Base-by-base conservation (phyloP, 2,888 invertebrate species). In the Nemotelus nigrinus region DNA sequence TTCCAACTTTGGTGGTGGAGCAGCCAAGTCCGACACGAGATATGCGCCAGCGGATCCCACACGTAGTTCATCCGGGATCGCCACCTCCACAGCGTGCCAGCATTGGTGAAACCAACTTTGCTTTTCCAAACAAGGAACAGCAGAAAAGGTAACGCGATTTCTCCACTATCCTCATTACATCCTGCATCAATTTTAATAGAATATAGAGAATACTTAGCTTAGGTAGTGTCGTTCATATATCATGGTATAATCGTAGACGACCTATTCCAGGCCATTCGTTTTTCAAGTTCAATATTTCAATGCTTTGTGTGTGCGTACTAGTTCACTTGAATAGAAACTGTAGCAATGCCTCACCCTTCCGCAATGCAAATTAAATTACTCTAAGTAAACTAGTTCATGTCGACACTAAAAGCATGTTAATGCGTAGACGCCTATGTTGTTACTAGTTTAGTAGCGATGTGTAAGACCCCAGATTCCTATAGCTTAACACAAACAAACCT, bases 11-110 rank as follows among this genome's bases (percentile, higher is more conserved):
- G 44, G 91, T 89, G 1, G 89, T 93, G 77, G 91, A 93, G 86
- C 89, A 92, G 67, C 91, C 93, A 0, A 93, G 93, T 2, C 93
- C 93, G 25, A 92, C 92, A 1, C 83, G 45, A 2, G 89, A 90
- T 4, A 92, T 92, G 1, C 82, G 6, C 3, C 89, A 90, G 4
- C 85, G 85, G 50, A 82, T 86, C 41, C 88, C 89, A 3, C 84
- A 87, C 71, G 83, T 87, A 3, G 84, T 88, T 78, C 87, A 88
- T 79, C 89, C 89, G 1, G 90, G 89, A 50, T 90, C 91, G 43
- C 91, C 91, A 4, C 90, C 90, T 43, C 90, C 90, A 3, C 89
- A 89, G 80, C 84, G 88, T 80, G 86, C 87, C 53, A 85, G 83
- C 80, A 84, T 85, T 78, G 85, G 85, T 71, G 86, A 87, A 81